A percentile compares a stretch with the other conserved stretches of the same genome.
phyloP scores from a whole-genome alignment of 35 echinoderm and acorn worm genomes.

The Chiridota heheva region DNA sequence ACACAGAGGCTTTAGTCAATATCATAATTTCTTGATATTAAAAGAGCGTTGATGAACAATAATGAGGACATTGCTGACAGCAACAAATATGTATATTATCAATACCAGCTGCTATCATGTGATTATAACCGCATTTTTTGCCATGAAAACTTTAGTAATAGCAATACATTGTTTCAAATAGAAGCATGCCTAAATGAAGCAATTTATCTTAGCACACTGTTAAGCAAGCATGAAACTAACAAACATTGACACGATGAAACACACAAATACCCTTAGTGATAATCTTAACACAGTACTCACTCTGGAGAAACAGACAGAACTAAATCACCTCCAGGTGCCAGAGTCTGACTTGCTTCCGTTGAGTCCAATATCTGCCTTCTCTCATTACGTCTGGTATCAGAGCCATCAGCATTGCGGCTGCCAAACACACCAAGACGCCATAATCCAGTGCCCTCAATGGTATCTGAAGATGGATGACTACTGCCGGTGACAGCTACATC shows the following conservation, averaged over 20 bases:
- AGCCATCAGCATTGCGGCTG: background rate
- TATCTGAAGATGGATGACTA: slow-evolving; percentile 4
- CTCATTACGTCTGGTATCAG: background rate
- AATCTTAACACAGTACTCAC: background rate
- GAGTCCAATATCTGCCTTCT: background rate
- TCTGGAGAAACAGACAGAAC: background rate
- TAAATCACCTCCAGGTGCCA: slow-evolving; percentile 3
- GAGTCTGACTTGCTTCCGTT: background rate
- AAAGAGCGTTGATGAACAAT: too few relatives aligned
- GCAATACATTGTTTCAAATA: too few relatives aligned
- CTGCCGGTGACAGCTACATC: slow-evolving; percentile 1
- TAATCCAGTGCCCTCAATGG: slow-evolving; percentile 14
- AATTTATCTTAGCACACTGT: too few relatives aligned
- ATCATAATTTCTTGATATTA: too few relatives aligned
- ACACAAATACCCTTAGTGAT: background rate
- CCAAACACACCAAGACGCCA: slow-evolving; percentile 35
- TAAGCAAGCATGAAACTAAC: too few relatives aligned
- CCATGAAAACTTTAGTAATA: too few relatives aligned
- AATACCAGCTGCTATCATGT: too few relatives aligned
- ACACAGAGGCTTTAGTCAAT: too few relatives aligned
- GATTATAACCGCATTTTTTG: too few relatives aligned
- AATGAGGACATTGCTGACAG: too few relatives aligned
- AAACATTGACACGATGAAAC: background rate
- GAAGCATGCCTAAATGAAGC: too few relatives aligned
- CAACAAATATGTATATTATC: too few relatives aligned